A percentile compares a stretch with the other conserved stretches of the same genome.
phyloP scores from a whole-genome alignment of 30 jellyfish, hydroid and myxozoan species.

The Hydra vulgaris region DNA sequence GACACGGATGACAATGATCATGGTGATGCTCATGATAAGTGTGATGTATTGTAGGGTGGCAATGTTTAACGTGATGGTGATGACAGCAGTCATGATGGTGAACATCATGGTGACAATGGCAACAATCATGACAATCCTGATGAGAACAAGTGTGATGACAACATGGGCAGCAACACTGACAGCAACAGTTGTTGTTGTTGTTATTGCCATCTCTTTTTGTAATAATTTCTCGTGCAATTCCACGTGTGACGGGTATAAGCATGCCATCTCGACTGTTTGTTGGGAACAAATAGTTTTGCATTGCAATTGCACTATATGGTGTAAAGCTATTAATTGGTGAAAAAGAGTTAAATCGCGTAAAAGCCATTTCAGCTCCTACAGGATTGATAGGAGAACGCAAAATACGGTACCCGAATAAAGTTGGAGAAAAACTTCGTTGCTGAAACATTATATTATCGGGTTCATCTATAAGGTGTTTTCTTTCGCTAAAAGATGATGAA shows the following conservation, averaged over 20 bases:
- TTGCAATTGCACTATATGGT: constrained; percentile 8
- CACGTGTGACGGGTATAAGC: constrained; percentile 23
- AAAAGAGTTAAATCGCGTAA: constrained; percentile 12
- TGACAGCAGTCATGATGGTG: constrained; percentile 38
- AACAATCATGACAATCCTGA: constrained; percentile 26
- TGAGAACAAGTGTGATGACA: constrained; percentile 22
- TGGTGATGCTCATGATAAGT: constrained; percentile 23
- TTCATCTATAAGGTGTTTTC: constrained; percentile 9
- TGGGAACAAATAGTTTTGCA: constrained; percentile 17
- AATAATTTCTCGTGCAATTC: constrained; percentile 12
- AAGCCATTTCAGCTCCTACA: neutral
- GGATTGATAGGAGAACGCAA: constrained; percentile 11
- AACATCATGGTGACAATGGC: constrained; percentile 30
- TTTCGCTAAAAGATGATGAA: neutral
- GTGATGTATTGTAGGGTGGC: constrained; percentile 24
- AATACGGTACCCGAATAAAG: constrained; percentile 19
- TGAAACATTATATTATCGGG: constrained; percentile 2
- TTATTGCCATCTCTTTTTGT: neutral
- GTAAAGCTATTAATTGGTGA: constrained; percentile 2
- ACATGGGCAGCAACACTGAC: constrained; percentile 22
- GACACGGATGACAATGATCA: constrained; percentile 24
- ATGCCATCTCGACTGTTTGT: constrained; percentile 13
- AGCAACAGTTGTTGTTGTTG: constrained; percentile 11
- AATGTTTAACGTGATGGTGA: constrained; percentile 26
- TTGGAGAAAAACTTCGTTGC: constrained; percentile 9